phyloP scores from a whole-genome alignment of 2,113 vertebrate genomes.

The Tricholaema leucomelas region DNA sequence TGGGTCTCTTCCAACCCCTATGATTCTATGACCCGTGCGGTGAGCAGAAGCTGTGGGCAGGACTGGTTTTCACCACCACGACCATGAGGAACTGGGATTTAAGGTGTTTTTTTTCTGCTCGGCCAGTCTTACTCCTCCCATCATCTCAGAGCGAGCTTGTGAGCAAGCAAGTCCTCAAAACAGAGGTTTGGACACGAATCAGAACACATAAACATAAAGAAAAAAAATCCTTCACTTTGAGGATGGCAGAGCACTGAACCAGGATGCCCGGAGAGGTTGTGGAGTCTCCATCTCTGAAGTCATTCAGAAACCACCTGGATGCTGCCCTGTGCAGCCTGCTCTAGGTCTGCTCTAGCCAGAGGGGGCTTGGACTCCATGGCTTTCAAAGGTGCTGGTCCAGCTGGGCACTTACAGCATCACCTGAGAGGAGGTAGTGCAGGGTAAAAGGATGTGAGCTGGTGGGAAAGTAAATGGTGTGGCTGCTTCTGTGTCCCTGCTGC shows the following conservation, averaged over 20 bases:
- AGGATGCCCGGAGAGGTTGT: too few relatives aligned
- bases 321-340: too few relatives aligned
- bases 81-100: neutral
- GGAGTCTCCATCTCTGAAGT: too few relatives aligned
- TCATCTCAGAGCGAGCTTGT: fast-evolving
- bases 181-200: neutral
- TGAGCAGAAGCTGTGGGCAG: neutral
- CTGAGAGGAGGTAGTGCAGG: fast-evolving
- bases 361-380: too few relatives aligned
- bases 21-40: neutral
- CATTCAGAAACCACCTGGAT: too few relatives aligned
- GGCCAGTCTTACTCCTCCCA: neutral
- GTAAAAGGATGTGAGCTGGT: fast-evolving
- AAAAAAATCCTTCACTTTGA: neutral
- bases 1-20: too few relatives aligned
- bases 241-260: too few relatives aligned
- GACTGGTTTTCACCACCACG: fast-evolving
- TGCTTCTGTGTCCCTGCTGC: neutral
- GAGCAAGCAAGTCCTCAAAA: neutral
- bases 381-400: neutral
- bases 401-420: fast-evolving
- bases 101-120: neutral
- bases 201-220: too few relatives aligned
- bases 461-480: neutral
- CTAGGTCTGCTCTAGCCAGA: too few relatives aligned